Conservation (phyloP, 2,113 vertebrate genomes). For the Oreamnos americanus region DNA sequence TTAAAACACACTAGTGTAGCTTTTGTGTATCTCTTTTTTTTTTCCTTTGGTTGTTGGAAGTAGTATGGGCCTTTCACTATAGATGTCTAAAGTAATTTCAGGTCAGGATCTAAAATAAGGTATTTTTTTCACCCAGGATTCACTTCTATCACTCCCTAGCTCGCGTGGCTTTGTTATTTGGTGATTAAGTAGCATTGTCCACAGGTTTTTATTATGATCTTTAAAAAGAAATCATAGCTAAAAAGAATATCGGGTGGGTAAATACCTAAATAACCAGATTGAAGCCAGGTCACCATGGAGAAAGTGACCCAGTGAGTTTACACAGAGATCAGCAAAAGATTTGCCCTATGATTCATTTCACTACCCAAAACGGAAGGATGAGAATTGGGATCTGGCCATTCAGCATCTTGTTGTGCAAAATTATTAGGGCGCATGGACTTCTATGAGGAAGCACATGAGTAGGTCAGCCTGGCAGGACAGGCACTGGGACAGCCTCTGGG, state of each 20-base stretch:
- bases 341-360: background rate
- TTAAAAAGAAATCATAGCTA: background rate
- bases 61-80: background rate
- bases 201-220: background rate
- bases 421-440: background rate
- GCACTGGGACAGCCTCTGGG: background rate
- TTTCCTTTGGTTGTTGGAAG: background rate
- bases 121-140: background rate
- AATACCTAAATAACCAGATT: background rate
- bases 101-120: background rate
- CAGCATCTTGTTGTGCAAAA: background rate
- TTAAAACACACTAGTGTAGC: background rate
- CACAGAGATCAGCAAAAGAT: background rate
- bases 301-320: background rate
- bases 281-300: background rate
- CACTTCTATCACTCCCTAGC: background rate
- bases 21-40: background rate
- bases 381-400: conserved; percentile 17
- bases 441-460: background rate
- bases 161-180: background rate
- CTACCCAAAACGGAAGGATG: background rate
- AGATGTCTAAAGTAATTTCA: background rate
- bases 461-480: background rate
- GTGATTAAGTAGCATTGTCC: background rate
- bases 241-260: background rate